Percentiles rank a stretch among this genome's conserved stretches.
Conservation (phyloP, 2,888 invertebrate species). For the Amphimallon solstitiale region DNA sequence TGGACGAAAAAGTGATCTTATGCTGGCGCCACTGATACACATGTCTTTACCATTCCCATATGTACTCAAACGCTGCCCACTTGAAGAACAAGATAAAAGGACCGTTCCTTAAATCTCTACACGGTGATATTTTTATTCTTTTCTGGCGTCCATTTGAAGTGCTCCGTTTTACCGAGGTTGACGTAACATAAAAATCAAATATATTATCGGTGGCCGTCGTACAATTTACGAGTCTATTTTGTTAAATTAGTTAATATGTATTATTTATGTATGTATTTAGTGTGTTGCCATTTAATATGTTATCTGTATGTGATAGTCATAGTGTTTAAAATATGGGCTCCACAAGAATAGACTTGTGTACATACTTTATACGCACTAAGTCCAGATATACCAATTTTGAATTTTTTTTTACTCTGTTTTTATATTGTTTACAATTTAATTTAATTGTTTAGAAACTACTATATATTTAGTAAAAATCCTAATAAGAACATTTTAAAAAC, state of each 20-base stretch:
- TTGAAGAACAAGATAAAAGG: constrained; percentile 48
- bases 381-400: not conserved
- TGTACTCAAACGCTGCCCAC: constrained; percentile 51
- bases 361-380: not conserved
- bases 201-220: constrained; percentile 19
- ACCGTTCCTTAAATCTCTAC: not conserved
- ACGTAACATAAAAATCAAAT: constrained; percentile 1
- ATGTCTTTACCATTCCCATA: constrained; percentile 55
- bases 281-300: constrained; percentile 29
- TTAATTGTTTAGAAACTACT: too few species aligned
- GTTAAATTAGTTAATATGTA: constrained; percentile 35
- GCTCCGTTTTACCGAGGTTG: not conserved
- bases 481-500: too few species aligned
- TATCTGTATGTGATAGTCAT: constrained; percentile 30
- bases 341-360: not conserved
- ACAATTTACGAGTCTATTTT: constrained; percentile 35
- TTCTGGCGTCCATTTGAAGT: not conserved
- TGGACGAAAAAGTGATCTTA: constrained; percentile 37
- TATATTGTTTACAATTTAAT: too few species aligned
- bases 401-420: too few species aligned
- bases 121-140: not conserved
- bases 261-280: constrained; percentile 34
- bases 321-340: not conserved
- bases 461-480: too few species aligned
- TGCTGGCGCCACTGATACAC: constrained; percentile 56